phyloP scores from a whole-genome alignment of 2,888 invertebrate genomes.

The Suillia variegata region DNA sequence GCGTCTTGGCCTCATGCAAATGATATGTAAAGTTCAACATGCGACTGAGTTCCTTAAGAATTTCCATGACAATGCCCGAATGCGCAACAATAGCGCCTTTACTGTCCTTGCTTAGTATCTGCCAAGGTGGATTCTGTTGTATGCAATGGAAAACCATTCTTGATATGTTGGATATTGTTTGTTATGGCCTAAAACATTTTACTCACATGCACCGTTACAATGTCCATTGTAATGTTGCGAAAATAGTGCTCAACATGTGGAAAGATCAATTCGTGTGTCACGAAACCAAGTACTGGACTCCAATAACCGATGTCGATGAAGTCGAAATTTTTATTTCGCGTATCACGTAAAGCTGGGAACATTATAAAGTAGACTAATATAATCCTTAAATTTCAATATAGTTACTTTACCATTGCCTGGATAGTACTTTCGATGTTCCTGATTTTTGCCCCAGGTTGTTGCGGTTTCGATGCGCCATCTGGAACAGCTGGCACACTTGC shows the following conservation, averaged over 20 bases:
- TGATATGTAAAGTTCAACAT: constrained; percentile 77
- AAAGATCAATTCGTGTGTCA: constrained; percentile 73
- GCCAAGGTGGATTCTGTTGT: constrained; percentile 86
- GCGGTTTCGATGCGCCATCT: constrained; percentile 66
- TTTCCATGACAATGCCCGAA: constrained; percentile 78
- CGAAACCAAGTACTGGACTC: constrained; percentile 73
- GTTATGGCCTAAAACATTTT: not conserved
- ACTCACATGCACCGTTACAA: constrained; percentile 79
- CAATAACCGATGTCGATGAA: constrained; percentile 71
- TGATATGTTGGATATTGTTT: not conserved
- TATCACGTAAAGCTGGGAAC: constrained; percentile 23
- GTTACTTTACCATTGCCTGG: constrained; percentile 27
- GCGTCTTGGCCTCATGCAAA: constrained; percentile 43
- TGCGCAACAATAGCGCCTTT: constrained; percentile 63
- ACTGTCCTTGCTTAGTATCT: constrained; percentile 69
- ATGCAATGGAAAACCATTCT: not conserved
- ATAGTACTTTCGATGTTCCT: constrained; percentile 42
- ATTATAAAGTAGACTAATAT: not conserved
- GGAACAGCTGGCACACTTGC: constrained; percentile 65
- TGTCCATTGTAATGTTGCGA: constrained; percentile 72
- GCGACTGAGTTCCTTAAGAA: constrained; percentile 74
- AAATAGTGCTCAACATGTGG: constrained; percentile 82
- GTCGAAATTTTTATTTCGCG: constrained; percentile 46
- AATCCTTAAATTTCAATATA: not conserved
- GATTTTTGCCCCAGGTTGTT: constrained; percentile 66